Base-by-base conservation (phyloP, 2,113 vertebrate genomes). In the Hemibagrus wyckioides region DNA sequence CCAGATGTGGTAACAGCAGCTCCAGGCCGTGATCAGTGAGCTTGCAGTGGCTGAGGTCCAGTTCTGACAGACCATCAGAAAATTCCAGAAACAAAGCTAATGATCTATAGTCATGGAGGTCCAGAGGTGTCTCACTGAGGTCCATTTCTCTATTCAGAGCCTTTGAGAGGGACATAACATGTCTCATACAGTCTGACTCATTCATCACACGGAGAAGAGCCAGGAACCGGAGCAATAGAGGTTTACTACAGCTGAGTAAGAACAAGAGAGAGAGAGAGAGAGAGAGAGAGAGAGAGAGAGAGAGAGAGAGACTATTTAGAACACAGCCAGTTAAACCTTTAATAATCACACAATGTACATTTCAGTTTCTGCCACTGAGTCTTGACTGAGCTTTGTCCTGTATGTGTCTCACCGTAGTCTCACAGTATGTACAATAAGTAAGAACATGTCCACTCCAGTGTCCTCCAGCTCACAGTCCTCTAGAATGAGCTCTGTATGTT, bases 31-130 rank as follows among this genome's bases (percentile, higher is more conserved):
- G n/a, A 54, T 90, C 88, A 67, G 87, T 80, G 33, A 91, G 87
- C n/a, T 86, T 81, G 52, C 91, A 91, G 89, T 90, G 85, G 48
- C 88, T 90, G 73, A 90, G 90, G 86, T 92, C 89, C 86, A 91
- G 88, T 82, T 92, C 89, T 84, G 79, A 82, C n/a, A 91, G 83
- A 15, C 90, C 91, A 39, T 91, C 88, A 85, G 88, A 90, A 59
- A 83, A 80, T 71, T 92, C 88, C 88, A 92, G 85, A 63, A 92
- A 23, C 67, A 89, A 50, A 0, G 89, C 85, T 65, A 92, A 81
- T 36, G 81, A 67, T 73, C 77, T 82, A 87, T 8, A 48, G 44
- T 5, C 44, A 48, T 8, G 6, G 4, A 48, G 44, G 9, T 48
- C 44, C 44, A 92, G 83, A 30, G 33, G 65, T 13, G 86, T 92